A percentile compares a stretch with the other conserved stretches of the same genome.
phyloP scores from a whole-genome alignment of 2,888 invertebrate genomes.

The Auanema freiburgensis region DNA sequence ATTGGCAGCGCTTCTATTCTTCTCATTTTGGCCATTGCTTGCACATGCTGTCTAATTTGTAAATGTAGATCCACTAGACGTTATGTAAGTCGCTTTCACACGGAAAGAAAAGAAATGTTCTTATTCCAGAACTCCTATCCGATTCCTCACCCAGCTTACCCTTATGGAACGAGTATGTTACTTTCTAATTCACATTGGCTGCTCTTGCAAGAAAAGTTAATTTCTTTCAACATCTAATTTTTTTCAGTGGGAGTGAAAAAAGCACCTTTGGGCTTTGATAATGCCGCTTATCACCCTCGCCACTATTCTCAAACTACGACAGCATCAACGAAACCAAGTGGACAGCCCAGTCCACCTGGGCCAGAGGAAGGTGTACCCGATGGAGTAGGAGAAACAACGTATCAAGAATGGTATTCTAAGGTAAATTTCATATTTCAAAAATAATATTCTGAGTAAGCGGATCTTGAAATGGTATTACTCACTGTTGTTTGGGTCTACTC shows the following conservation, averaged over 20 bases:
- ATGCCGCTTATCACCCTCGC: constrained; percentile 45
- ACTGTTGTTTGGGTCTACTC: not conserved
- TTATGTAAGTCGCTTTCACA: constrained; percentile 32
- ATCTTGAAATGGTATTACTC: not conserved
- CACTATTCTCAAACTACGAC: constrained; percentile 44
- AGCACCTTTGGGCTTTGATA: constrained; percentile 43
- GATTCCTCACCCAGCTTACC: constrained; percentile 38
- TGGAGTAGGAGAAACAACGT: constrained; percentile 62
- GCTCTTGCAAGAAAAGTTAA: too few relatives aligned
- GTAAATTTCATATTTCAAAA: constrained; percentile 19
- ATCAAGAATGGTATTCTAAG: constrained; percentile 61
- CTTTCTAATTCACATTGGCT: too few relatives aligned
- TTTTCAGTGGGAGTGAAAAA: constrained; percentile 33
- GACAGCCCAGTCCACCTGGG: constrained; percentile 16
- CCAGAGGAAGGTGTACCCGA: constrained; percentile 34
- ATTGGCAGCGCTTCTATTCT: constrained; percentile 20
- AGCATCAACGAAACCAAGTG: constrained; percentile 32
- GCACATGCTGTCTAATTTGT: constrained; percentile 34
- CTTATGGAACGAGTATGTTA: constrained; percentile 37
- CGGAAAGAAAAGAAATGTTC: not conserved
- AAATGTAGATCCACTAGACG: constrained; percentile 27
- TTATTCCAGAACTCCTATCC: constrained; percentile 40
- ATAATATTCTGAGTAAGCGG: not conserved
- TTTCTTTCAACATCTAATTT: too few relatives aligned
- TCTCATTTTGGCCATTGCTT: constrained; percentile 24